Evolutionary conservation across 1,140 invertebrate genomes (phyloP), one percentile per base, ranked within the genome.

Genomic region (Hyles euphorbiae): DNA sequence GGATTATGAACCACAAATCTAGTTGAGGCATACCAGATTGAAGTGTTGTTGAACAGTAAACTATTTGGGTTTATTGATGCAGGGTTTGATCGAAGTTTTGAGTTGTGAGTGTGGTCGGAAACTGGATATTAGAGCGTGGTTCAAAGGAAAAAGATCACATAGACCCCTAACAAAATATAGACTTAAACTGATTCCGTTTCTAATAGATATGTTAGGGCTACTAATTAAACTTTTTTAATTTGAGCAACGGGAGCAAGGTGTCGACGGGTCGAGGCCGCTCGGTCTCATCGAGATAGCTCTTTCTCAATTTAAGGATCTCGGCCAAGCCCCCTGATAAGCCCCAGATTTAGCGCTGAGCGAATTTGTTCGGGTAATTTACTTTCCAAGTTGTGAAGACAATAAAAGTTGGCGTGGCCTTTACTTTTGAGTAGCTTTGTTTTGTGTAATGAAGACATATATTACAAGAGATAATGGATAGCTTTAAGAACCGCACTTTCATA

Each of bases 301-400:
- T 81, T 81, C 81, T 76, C 78, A 82, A 83, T 87, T 83, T 81
- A 84, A 81, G 79, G 77, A 80, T 81, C 76, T 80, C 73, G 53
- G 66, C 56, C 70, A 69, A 76, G 68, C 74, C 69, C 73, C 74
- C 79, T 80, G 83, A 86, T 86, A 86, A 86, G 80, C 83, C 70
- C 68, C 80, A 79, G 83, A 83, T 83, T 86, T 83, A 84, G 77
- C 76, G 81, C 70, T 78, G 76, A 80, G 75, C 78, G 81, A 86
- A 83, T 86, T 86, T 86, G 83, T 83, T 78, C 78, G 79, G 70
- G 79, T 80, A 86, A 86, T 86, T 86, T 83, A 83, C 83, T 83
- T 80, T 77, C 76, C 68, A 76, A 83, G 81, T 83, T 86, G 76
- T 70, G 75, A 83, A 83, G 78, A 86, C 78, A 85, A 83, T 85